These are phyloP conservation scores for Muraenolepis orangiensis DNA, from an alignment of 2,797 vertebrate species.

Conservation along the genomic window DNA sequence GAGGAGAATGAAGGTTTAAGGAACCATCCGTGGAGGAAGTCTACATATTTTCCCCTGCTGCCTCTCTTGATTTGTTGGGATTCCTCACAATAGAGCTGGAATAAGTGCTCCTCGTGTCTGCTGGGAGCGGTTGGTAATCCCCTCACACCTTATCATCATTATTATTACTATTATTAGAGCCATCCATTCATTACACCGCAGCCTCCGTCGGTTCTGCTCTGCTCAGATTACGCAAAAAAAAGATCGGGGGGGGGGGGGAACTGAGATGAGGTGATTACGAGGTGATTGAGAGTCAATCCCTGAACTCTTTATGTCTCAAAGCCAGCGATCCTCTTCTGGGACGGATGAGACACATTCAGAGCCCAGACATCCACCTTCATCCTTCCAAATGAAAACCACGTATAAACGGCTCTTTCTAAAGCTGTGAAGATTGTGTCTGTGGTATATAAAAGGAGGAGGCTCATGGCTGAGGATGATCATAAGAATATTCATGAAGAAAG, in stretches of 20 bases:
- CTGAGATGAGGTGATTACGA: no score
- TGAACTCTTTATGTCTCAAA: not conserved
- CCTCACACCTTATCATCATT: not conserved
- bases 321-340: not conserved
- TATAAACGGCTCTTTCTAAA: not conserved
- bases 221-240: not conserved
- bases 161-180: not conserved
- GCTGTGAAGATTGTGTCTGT: not conserved
- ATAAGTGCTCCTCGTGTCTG: constrained; percentile 5
- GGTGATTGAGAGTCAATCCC: not conserved
- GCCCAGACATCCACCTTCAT: not conserved
- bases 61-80: not conserved
- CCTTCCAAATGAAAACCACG: not conserved
- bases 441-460: not conserved
- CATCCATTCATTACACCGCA: not conserved
- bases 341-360: not conserved
- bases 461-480: not conserved
- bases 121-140: not conserved
- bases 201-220: not conserved
- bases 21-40: not conserved
- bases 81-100: constrained; percentile 1
- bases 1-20: not conserved
- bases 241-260: no score
- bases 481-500: not conserved
- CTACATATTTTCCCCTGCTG: not conserved